A percentile compares a stretch with the other conserved stretches of the same genome.
Evolutionary conservation across 2,888 invertebrate genomes (phyloP).

Genomic region (Xanthorhoe spadicearia): DNA sequence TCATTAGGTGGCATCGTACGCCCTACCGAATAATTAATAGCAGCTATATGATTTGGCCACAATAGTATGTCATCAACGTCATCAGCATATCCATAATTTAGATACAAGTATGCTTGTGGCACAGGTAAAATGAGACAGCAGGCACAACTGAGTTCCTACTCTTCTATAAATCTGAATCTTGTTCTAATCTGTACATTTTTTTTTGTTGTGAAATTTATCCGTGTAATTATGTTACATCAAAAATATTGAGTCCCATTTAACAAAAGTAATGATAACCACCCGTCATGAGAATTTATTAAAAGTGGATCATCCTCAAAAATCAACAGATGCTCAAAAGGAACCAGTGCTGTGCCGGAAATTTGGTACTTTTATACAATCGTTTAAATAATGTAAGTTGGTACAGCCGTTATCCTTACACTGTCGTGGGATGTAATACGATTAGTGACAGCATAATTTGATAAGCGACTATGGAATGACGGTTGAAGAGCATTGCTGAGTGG

Average conservation of each 20-base stretch:
- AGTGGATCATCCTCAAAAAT: too few species aligned
- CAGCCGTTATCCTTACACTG: slow-evolving; percentile 13
- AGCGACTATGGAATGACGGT: slow-evolving; percentile 43
- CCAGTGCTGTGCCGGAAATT: too few species aligned
- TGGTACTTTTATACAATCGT: too few species aligned
- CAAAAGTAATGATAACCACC: too few species aligned
- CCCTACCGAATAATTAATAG: slow-evolving; percentile 75
- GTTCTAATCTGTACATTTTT: too few species aligned
- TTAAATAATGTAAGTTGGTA: neutral
- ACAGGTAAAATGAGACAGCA: slow-evolving; percentile 8
- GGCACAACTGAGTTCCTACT: neutral
- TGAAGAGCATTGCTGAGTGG: slow-evolving; percentile 31
- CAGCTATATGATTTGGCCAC: slow-evolving; percentile 76
- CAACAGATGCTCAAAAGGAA: too few species aligned
- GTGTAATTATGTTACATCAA: too few species aligned
- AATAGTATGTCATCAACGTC: slow-evolving; percentile 74
- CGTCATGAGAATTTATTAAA: too few species aligned
- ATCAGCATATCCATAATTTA: slow-evolving; percentile 43
- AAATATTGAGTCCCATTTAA: too few species aligned
- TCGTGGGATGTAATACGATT: slow-evolving; percentile 62
- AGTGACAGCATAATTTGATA: slow-evolving; percentile 59
- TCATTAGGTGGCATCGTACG: slow-evolving; percentile 63
- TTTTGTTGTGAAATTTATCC: too few species aligned
- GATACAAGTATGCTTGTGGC: slow-evolving; percentile 30
- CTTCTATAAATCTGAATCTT: neutral